Conservation (phyloP, 1,140 invertebrate species). For the Neotoxoptera formosana region DNA sequence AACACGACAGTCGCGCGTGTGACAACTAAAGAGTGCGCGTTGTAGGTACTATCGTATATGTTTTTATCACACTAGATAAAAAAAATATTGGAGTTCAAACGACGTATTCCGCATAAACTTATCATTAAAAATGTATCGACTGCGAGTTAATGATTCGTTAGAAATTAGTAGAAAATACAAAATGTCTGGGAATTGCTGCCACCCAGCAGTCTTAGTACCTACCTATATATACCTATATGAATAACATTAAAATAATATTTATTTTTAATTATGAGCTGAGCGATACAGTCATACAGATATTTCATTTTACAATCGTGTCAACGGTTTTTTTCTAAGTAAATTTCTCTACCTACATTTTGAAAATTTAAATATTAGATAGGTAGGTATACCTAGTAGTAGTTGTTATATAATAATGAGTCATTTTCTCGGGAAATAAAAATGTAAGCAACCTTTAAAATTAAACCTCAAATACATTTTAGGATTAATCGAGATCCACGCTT, state of each 20-base stretch:
- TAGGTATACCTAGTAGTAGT: too few relatives aligned
- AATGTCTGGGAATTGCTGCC: neutral
- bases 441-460: neutral
- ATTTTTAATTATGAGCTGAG: neutral
- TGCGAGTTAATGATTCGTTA: neutral
- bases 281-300: neutral
- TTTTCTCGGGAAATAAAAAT: neutral
- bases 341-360: neutral
- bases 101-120: neutral
- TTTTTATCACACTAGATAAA: neutral
- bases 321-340: neutral
- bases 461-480: neutral
- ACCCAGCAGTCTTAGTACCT: neutral
- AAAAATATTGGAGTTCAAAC: neutral
- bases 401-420: neutral
- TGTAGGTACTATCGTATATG: neutral
- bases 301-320: neutral
- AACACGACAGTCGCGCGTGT: neutral
- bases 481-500: neutral
- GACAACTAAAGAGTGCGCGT: neutral
- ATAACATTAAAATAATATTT: neutral
- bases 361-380: neutral
- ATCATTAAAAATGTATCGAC: neutral
- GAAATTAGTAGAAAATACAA: neutral
- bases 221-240: neutral